These are phyloP conservation scores for Aphis craccivora DNA, from an alignment of 1,140 invertebrate genomes.

Conservation along the genomic window DNA sequence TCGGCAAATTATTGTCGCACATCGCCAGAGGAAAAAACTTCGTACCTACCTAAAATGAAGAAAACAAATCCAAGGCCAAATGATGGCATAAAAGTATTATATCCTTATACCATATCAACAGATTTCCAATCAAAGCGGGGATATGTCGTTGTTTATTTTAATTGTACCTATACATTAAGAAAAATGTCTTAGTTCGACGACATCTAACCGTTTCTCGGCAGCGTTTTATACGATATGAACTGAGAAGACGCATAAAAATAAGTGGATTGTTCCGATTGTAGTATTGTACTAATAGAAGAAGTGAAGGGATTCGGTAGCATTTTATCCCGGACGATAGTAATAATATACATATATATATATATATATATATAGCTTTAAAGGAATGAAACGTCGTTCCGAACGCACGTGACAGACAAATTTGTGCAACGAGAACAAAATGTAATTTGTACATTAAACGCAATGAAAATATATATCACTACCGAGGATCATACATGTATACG, in stretches of 20 bases:
- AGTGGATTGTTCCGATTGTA: not conserved
- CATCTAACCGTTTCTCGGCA: not conserved
- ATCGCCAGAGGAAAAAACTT: not conserved
- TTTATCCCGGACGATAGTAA: not conserved
- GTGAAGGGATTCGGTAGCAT: not conserved
- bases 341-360: not conserved
- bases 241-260: not conserved
- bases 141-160: not conserved
- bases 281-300: not conserved
- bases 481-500: not conserved
- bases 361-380: not conserved
- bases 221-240: not conserved
- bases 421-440: not conserved
- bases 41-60: not conserved
- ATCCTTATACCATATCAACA: not conserved
- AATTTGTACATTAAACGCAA: not conserved
- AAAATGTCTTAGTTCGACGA: not conserved
- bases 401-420: not conserved
- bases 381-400: not conserved
- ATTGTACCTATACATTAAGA: not conserved
- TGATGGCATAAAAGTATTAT: not conserved
- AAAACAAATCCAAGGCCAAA: not conserved
- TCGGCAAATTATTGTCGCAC: not conserved
- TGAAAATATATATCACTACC: not conserved
- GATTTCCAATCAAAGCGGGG: not conserved